These are phyloP conservation scores for Pseudochirops cupreus DNA, from an alignment of 2,797 vertebrate species.

Conservation along the genomic window DNA sequence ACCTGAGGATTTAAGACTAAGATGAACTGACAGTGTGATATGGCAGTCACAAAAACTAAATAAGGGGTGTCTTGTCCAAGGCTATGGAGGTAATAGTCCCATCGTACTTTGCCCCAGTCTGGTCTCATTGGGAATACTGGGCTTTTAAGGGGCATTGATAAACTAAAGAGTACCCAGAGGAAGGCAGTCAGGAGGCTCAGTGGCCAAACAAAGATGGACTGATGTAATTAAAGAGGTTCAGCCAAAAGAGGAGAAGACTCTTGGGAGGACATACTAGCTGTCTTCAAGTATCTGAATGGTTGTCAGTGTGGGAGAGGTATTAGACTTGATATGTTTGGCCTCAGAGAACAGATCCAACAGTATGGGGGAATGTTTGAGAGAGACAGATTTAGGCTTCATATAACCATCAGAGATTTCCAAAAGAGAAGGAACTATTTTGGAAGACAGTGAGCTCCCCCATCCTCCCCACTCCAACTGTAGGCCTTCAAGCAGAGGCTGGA, in stretches of 20 bases:
- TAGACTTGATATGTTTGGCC: background rate
- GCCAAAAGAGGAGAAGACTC: background rate
- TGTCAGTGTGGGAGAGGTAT: background rate
- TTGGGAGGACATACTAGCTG: background rate
- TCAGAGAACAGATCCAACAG: background rate
- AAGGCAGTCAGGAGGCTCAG: background rate
- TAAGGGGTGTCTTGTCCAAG: background rate
- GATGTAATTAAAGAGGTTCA: background rate
- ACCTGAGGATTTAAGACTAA: background rate
- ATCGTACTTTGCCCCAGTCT: background rate
- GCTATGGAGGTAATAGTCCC: background rate
- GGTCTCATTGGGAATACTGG: background rate
- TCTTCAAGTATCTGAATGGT: background rate
- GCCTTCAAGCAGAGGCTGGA: background rate
- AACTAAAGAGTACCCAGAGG: background rate
- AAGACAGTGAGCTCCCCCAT: background rate
- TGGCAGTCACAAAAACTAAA: background rate
- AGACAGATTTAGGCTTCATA: background rate
- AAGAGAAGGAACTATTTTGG: background rate
- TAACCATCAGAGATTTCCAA: background rate
- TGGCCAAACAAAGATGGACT: background rate
- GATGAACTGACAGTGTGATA: background rate
- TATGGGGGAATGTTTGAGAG: background rate
- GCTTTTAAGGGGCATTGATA: too few relatives aligned
- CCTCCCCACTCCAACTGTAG: background rate